Evolutionary conservation across 2,888 invertebrate genomes (phyloP), one percentile per base, ranked within the genome.

Genomic region (Apamea crenata): DNA sequence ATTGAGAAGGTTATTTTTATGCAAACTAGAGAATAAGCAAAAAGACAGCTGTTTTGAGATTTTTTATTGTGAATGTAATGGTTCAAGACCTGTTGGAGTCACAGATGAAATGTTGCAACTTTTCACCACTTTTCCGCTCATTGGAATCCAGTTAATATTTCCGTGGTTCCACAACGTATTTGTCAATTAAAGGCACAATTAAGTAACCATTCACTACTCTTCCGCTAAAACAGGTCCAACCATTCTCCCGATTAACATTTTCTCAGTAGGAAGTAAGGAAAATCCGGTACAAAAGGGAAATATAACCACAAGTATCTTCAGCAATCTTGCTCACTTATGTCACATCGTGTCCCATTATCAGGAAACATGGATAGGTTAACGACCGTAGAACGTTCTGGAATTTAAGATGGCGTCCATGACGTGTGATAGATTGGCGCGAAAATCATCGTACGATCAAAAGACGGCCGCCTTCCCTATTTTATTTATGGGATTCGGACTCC

Each of bases 341-440:
- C 73, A 74, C 29, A 40, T 71, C 47, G 47, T 29, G 53, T 32
- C 5, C 67, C 50, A 71, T 74, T 72, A 77, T 73, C 40, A 21
- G 16, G 12, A 75, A 66, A 69, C 65, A 75, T 44, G 71, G 18
- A 70, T n/a, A 83, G 75, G 84, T 74, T 71, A 84, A 84, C n/a
- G 74, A 74, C 67, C 63, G 56, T 47, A 56, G 29, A 84, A 67
- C 29, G 36, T 53, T 74, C 68, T n/a, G 7, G 36, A 72, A 71
- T 14, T n/a, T 44, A 84, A 77, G 67, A 84, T 81, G 84, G 81
- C 74, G 71, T 18, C 70, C 7, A 56, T 10, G 53, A 10, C n/a
- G n/a, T 4, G 29, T 78, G 77, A 80, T 61, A 36, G 40, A 80
- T 83, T 71, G 75, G 66, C 63, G 69, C 83, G 50, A 82, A 81